These are phyloP conservation scores for Crepidodera aurea DNA, from an alignment of 2,888 invertebrate species.

Conservation along the genomic window DNA sequence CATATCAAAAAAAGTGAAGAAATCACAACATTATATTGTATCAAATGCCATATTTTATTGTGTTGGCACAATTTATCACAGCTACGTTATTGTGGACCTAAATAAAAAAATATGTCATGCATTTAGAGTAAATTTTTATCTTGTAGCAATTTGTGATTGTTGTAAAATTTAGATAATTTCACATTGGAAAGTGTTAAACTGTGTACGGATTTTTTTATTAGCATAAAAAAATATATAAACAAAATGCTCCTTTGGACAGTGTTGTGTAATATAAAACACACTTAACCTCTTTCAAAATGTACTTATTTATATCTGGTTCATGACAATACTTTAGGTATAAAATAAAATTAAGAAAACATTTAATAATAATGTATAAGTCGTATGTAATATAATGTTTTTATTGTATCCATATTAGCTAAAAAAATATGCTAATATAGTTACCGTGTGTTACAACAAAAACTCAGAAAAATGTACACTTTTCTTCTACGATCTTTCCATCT, in stretches of 20 bases:
- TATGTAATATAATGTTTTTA: slow-evolving; percentile 45
- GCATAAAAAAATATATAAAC: slow-evolving; percentile 11
- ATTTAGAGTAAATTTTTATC: too few relatives aligned
- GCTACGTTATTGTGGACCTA: too few relatives aligned
- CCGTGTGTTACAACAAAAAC: slow-evolving; percentile 9
- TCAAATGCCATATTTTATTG: too few relatives aligned
- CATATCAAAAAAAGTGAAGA: too few relatives aligned
- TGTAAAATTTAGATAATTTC: too few relatives aligned
- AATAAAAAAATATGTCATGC: too few relatives aligned
- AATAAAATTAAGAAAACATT: slow-evolving; percentile 55
- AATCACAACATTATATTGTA: too few relatives aligned
- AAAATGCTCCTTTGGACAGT: slow-evolving; percentile 27
- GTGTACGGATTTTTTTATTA: not conserved
- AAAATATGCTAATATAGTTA: slow-evolving; percentile 7
- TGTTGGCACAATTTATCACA: too few relatives aligned
- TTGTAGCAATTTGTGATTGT: too few relatives aligned
- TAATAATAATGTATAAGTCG: slow-evolving; percentile 57
- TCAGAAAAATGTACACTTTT: not conserved
- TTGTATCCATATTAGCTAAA: slow-evolving; percentile 36
- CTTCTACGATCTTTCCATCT: not conserved
- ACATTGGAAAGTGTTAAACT: too few relatives aligned
- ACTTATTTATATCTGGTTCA: slow-evolving; percentile 58
- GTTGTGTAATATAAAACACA: slow-evolving; percentile 43
- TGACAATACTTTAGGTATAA: slow-evolving; percentile 63
- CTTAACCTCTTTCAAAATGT: slow-evolving; percentile 39